Base-by-base conservation (phyloP, 2,113 vertebrate genomes). In the Xenus cinereus region DNA sequence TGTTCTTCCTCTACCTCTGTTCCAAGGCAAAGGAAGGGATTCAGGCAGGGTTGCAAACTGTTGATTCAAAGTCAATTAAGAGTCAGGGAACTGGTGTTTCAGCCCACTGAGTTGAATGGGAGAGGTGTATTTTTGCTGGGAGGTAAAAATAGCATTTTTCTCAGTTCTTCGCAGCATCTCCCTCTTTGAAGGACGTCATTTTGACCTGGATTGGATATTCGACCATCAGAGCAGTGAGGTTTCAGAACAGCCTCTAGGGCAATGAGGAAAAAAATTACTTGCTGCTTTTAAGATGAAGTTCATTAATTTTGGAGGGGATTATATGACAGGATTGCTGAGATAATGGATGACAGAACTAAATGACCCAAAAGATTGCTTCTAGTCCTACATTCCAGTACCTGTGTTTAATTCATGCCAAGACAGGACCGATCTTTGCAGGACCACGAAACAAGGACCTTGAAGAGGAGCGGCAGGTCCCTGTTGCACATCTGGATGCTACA, bases 271-370 rank as follows among this genome's bases (percentile, higher is more conserved):
- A 84, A 93, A 74, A 95, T 72, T 64, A 82, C 84, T 94, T 79
- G 59, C 90, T 84, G 72, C 46, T 86, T 93, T 91, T 62, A 93
- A 79, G 74, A 95, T 53, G 46, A 96, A 91, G 75, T 88, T 96
- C 72, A 95, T 93, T 96, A 93, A 96, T 89, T 96, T 91, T 91
- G 59, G 79, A 95, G 26, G 7, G 41, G 60, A 88, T 94, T 88
- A 85, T 50, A 95, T 24, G 78, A 75, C 82, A 94, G 62, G 32
- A 71, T 77, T 87, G 57, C 75, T 84, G 82, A 93, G 84, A 96
- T 95, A 96, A 93, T 69, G 79, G 82, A 94, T 80, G 87, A 76
- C 63, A 92, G 43, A 46, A 83, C 20, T 76, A 85, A 95, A 91
- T 51, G 78, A 95, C 78, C 82, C 59, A 32, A 73, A 80, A 93